Evolutionary conservation across 2,113 vertebrate genomes (phyloP).

Genomic region (Oxyura jamaicensis): DNA sequence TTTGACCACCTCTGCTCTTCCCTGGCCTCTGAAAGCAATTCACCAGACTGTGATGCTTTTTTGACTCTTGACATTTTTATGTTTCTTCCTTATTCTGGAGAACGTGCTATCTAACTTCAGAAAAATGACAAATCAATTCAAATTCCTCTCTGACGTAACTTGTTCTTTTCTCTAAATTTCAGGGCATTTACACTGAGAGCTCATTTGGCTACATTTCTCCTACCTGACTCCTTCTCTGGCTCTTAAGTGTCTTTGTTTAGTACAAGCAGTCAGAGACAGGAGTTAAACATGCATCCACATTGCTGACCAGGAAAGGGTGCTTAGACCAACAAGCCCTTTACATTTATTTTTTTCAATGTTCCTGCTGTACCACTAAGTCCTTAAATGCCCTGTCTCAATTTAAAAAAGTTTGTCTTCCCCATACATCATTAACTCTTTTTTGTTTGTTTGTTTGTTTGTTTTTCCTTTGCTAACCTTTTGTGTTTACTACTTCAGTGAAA

Average conservation of each 20-base stretch:
- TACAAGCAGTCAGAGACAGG: neutral
- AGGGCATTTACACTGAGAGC: neutral
- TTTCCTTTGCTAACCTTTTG: neutral
- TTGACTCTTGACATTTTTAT: neutral
- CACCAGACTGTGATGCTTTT: neutral
- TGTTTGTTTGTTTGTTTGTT: neutral
- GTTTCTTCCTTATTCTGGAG: neutral
- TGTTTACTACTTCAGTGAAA: neutral
- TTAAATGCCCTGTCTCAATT: slow-evolving; percentile 12
- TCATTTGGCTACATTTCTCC: neutral
- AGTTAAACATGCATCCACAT: fast-evolving
- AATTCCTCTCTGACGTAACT: neutral
- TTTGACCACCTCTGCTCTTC: neutral
- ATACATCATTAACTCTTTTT: neutral
- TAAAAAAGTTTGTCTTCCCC: neutral
- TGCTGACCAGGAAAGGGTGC: neutral
- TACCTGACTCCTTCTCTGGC: neutral
- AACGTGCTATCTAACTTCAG: neutral
- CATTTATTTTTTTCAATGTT: neutral
- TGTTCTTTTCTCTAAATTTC: neutral
- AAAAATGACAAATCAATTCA: neutral
- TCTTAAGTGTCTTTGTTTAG: neutral
- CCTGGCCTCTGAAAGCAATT: neutral
- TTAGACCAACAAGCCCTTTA: neutral
- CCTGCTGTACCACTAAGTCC: slow-evolving; percentile 13